These are phyloP conservation scores for Leptopilina boulardi DNA, from an alignment of 1,140 invertebrate genomes.

Conservation along the genomic window DNA sequence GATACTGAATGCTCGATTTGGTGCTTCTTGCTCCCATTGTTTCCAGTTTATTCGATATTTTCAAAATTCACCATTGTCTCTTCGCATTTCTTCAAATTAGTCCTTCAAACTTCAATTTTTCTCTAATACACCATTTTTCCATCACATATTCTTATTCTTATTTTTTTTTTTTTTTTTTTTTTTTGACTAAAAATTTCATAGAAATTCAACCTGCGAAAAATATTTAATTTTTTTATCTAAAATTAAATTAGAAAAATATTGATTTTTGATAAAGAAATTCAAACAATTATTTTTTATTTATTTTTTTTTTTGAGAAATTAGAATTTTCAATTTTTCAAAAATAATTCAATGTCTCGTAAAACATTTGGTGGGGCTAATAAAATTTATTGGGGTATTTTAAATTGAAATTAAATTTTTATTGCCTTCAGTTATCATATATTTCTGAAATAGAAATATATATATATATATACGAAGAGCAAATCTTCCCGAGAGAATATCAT, in stretches of 20 bases:
- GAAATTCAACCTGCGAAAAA: no score
- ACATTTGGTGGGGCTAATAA: not conserved
- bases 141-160: not conserved
- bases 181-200: no score
- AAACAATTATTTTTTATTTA: no score
- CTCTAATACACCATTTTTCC: not conserved
- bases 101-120: not conserved
- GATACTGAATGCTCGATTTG: constrained; percentile 40
- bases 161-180: not conserved
- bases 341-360: not conserved
- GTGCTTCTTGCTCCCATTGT: constrained; percentile 24
- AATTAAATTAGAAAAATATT: no score
- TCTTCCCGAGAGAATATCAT: not conserved
- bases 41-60: not conserved
- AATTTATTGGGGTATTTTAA: not conserved
- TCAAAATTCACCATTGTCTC: not conserved
- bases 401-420: not conserved
- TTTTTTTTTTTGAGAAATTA: not conserved
- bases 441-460: not conserved
- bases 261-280: no score
- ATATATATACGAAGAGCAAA: not conserved
- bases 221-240: no score
- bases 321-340: not conserved
- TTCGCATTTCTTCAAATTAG: not conserved
- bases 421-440: not conserved